These are phyloP conservation scores for Acrocyrtus sp. DNA, from an alignment of 2,888 invertebrate genomes.

Conservation along the genomic window DNA sequence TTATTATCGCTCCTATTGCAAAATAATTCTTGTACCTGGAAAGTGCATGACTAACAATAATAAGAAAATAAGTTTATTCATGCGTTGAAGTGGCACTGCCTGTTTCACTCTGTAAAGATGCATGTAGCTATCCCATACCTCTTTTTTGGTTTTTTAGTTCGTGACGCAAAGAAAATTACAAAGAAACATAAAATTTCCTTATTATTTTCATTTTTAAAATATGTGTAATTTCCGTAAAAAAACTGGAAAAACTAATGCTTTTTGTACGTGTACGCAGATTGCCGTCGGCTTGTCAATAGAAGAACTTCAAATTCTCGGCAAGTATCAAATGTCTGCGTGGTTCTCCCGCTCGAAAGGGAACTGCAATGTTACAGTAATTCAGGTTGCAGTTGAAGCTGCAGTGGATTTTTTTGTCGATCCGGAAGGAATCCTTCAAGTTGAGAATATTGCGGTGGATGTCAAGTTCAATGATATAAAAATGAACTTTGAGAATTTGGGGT, in stretches of 20 bases:
- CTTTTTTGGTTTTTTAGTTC: too few species aligned
- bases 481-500: conserved; percentile 84
- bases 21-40: too few species aligned
- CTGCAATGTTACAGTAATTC: conserved; percentile 79
- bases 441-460: conserved; percentile 82
- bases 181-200: too few species aligned
- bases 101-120: too few species aligned
- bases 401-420: conserved; percentile 77
- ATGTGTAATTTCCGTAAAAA: too few species aligned
- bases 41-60: too few species aligned
- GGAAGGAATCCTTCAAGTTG: conserved; percentile 80
- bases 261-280: conserved; percentile 69
- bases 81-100: too few species aligned
- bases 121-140: too few species aligned
- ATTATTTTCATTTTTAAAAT: too few species aligned
- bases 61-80: too few species aligned
- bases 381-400: conserved; percentile 76
- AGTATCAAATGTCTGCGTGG: conserved; percentile 80
- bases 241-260: neutral
- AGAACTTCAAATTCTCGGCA: conserved; percentile 76
- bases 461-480: conserved; percentile 79
- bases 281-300: conserved; percentile 78
- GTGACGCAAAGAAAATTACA: too few species aligned
- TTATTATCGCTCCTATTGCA: neutral
- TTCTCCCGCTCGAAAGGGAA: conserved; percentile 77